Conservation (phyloP, 23 tunicate genomes). For the Trididemnum miniatum region DNA sequence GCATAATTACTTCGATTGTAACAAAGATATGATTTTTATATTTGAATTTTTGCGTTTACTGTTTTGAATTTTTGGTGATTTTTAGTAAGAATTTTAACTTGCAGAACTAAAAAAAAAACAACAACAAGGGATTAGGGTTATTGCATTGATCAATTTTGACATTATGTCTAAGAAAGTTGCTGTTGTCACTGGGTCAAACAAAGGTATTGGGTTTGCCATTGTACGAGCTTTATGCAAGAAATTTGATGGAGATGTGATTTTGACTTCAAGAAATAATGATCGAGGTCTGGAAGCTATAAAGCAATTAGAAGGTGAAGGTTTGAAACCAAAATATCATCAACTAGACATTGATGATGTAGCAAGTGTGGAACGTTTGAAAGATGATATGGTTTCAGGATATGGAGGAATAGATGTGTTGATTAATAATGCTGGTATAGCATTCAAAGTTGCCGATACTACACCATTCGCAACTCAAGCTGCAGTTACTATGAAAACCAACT, state of each 20-base stretch:
- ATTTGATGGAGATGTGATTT: conserved; percentile 67
- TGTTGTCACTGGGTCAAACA: conserved; percentile 69
- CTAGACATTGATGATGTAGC: conserved; percentile 61
- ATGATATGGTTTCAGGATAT: conserved; percentile 33
- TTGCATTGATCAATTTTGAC: no score
- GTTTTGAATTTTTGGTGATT: no score
- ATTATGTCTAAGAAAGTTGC: conserved; percentile 42
- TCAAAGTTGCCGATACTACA: conserved; percentile 33
- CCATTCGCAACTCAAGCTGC: conserved; percentile 39
- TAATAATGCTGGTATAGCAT: conserved; percentile 79
- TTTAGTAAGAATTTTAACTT: no score
- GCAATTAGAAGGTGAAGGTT: conserved; percentile 52
- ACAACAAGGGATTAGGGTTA: no score
- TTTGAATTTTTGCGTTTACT: no score
- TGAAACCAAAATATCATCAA: conserved; percentile 59
- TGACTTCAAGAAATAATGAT: conserved; percentile 70
- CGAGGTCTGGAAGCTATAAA: conserved; percentile 66
- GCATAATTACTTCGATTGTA: no score
- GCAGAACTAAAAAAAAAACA: no score
- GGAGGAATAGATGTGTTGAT: conserved; percentile 83
- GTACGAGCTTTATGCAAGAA: conserved; percentile 53
- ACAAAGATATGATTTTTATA: no score
- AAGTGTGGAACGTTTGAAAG: conserved; percentile 39
- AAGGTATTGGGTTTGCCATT: conserved; percentile 81
- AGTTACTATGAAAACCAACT: conserved; percentile 59